Base-by-base conservation (phyloP, 2,113 vertebrate genomes). In the Physeter macrocephalus region DNA sequence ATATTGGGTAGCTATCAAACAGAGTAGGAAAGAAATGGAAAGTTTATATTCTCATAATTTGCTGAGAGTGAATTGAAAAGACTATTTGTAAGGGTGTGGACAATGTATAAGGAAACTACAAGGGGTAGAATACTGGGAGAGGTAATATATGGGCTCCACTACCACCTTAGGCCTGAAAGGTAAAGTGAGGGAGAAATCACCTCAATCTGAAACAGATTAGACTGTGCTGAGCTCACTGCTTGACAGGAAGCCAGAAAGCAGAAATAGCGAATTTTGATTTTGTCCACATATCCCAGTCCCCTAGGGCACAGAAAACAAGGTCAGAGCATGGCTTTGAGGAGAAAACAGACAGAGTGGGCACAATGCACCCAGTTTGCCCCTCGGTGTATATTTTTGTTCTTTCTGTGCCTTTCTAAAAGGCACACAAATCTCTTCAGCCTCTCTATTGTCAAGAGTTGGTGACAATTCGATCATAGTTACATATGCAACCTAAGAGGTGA, bases 211-310 rank as follows among this genome's bases (percentile, higher is more conserved):
- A 5, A 78, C 25, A 80, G 15, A 84, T 59, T 34, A 77, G 11
- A 3, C 21, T 59, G 5, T 57, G 49, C 41, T 61, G 34, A 92
- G 2, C 34, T 27, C 21, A 46, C 31, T 83, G 25, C 69, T 78
- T 88, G 1, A 64, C 23, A 61, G 62, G 27, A 87, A 75, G 12
- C 9, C 23, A 72, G 57, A 34, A 59, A 29, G 8, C 13, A 75
- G n/a, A 72, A 88, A 92, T 18, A 71, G 29, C 4, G 21, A 49
- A 41, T 52, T 90, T 86, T 89, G 10, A 86, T 87, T 90, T 81
- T 57, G 27, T 46, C 71, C 36, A 39, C 23, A 82, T 25, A 49
- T 29, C 5, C n/a, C 29, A 61, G n/a, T 61, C 1, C 34, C 4
- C 1, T 43, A 31, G 0, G 1, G 54, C 11, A 8, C 3, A 36